Evolutionary conservation across 2,888 invertebrate species (phyloP).

Genomic region (Lithophane ornitopus): DNA sequence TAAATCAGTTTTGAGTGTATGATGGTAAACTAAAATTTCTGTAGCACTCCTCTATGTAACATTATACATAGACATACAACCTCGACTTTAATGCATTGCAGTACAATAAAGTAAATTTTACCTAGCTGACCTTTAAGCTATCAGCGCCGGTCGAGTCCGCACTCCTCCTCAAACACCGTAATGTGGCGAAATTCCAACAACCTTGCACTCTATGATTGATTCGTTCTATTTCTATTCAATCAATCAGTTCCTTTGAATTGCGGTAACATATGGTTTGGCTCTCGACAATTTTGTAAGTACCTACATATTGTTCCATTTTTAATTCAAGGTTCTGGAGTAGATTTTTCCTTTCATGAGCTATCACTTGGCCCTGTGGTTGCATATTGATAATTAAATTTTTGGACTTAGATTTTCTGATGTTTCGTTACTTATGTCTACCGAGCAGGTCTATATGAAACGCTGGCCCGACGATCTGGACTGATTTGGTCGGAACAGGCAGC

Average conservation of each 20-base stretch:
- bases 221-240: conserved; percentile 47
- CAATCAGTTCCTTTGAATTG: conserved; percentile 47
- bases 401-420: neutral
- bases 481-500: no score
- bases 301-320: conserved; percentile 10
- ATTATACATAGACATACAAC: neutral
- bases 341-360: neutral
- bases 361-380: neutral
- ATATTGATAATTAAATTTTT: neutral
- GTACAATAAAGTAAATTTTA: conserved; percentile 45
- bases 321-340: neutral
- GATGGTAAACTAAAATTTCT: neutral
- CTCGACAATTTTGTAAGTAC: neutral
- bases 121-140: conserved; percentile 51
- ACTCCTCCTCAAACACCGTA: conserved; percentile 18
- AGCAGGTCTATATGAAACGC: no score
- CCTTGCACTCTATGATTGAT: conserved; percentile 58
- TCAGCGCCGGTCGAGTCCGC: conserved; percentile 9
- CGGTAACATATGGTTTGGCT: conserved; percentile 20
- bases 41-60: conserved; percentile 2
- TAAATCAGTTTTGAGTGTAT: neutral
- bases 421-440: neutral
- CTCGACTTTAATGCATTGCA: conserved; percentile 52
- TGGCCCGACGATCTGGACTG: no score
- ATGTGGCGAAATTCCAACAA: conserved; percentile 43